These are phyloP conservation scores for Oncorhynchus clarkii DNA, from an alignment of 2,113 vertebrate genomes.

Conservation along the genomic window DNA sequence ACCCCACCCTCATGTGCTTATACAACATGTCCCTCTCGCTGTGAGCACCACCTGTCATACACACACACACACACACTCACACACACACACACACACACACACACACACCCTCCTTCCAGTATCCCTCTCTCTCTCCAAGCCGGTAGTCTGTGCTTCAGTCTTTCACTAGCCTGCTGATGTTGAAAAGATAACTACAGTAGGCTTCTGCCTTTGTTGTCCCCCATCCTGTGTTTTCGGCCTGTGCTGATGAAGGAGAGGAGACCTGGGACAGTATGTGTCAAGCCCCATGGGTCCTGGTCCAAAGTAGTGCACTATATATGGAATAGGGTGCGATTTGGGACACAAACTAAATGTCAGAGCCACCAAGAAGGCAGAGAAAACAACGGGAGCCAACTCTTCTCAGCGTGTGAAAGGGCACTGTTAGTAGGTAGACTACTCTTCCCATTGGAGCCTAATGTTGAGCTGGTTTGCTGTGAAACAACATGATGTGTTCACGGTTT, in stretches of 20 bases:
- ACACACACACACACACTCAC: constrained; percentile 19
- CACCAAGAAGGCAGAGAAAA: not conserved
- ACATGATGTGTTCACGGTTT: no score
- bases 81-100: not conserved
- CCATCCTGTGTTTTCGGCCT: no score
- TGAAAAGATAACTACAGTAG: constrained; percentile 10
- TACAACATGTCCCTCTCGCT: not conserved
- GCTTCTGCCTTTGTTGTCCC: no score
- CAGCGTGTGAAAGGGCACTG: not conserved
- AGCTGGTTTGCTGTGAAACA: no score
- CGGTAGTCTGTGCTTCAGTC: not conserved
- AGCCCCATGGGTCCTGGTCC: no score
- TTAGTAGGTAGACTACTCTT: no score
- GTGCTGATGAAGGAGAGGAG: no score
- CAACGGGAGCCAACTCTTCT: not conserved
- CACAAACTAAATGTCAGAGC: not conserved
- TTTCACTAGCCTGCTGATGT: no score
- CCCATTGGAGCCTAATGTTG: no score
- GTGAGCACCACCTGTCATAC: constrained; percentile 1
- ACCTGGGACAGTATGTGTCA: no score
- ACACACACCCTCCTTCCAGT: not conserved
- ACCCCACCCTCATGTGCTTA: not conserved
- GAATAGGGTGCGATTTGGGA: no score
- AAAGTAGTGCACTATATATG: no score
- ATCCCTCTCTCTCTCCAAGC: not conserved